Percentiles rank a stretch among this genome's conserved stretches.
Evolutionary conservation across 2,888 invertebrate species (phyloP).

Genomic region (Ctena decussata): DNA sequence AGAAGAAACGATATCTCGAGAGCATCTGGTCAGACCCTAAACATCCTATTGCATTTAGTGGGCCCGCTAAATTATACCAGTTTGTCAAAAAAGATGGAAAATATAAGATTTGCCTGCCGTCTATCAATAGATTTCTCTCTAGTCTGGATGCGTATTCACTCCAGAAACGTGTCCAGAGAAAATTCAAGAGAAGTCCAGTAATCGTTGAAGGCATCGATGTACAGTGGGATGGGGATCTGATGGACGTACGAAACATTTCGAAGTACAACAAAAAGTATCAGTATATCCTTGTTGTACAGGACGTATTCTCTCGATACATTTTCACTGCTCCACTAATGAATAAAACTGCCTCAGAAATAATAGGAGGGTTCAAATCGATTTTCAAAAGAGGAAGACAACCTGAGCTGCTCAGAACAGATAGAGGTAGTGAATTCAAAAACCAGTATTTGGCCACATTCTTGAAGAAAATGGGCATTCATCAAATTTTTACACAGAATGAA

Average conservation of each 20-base stretch:
- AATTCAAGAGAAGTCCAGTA: background rate
- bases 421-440: too few species aligned
- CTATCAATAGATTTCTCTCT: background rate
- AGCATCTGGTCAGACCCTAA: too few species aligned
- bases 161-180: background rate
- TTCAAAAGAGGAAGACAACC: too few species aligned
- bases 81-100: conserved; percentile 24
- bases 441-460: too few species aligned
- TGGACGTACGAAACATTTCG: too few species aligned
- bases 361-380: background rate
- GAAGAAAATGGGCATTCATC: too few species aligned
- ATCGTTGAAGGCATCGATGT: background rate
- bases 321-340: conserved; percentile 20
- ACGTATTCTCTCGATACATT: conserved; percentile 36
- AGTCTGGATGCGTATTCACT: too few species aligned
- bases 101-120: conserved; percentile 14
- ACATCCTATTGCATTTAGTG: conserved; percentile 1
- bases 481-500: too few species aligned
- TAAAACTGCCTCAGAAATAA: background rate
- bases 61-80: conserved; percentile 1
- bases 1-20: background rate
- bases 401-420: too few species aligned
- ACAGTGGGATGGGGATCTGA: too few species aligned
- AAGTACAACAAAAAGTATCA: conserved; percentile 20
- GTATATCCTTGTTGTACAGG: conserved; percentile 27